Evolutionary conservation across 2,888 invertebrate species (phyloP).

Genomic region (Oxystoma pomonae): DNA sequence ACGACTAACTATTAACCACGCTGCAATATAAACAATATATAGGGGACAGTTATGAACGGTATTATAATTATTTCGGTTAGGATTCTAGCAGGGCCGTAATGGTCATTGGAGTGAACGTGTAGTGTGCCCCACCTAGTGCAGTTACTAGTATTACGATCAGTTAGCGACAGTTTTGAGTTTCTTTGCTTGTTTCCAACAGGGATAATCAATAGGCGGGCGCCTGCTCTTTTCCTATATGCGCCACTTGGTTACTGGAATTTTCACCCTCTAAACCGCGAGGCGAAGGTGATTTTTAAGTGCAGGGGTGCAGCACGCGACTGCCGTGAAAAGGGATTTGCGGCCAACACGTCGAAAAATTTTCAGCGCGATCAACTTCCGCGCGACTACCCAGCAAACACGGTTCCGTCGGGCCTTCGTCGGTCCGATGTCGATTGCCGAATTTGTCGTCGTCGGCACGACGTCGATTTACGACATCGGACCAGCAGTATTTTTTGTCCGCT

Average conservation of each 20-base stretch:
- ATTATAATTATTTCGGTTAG: not conserved
- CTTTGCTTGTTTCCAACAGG: not conserved
- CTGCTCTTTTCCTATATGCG: constrained; percentile 32
- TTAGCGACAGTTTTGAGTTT: constrained; percentile 9
- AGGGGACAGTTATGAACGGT: not conserved
- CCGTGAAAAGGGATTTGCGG: no score
- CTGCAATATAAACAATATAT: not conserved
- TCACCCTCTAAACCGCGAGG: not conserved
- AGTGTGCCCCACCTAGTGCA: constrained; percentile 40
- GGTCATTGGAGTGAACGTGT: constrained; percentile 22
- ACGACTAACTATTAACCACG: not conserved
- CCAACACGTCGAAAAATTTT: no score
- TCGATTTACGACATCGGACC: no score
- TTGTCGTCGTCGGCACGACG: no score
- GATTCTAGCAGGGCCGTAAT: constrained; percentile 16
- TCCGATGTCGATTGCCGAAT: no score
- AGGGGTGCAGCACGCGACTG: no score
- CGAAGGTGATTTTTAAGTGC: constrained; percentile 1
- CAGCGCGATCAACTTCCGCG: no score
- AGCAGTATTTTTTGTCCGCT: no score
- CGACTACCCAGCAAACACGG: no score
- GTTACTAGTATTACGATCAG: constrained; percentile 30
- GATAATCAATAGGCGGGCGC: constrained; percentile 40
- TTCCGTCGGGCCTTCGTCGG: no score
- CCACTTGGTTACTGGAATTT: constrained; percentile 22